Evolutionary conservation across 2,888 invertebrate genomes (phyloP), one percentile per base, ranked within the genome.

Genomic region (Eupithecia pulchellata): DNA sequence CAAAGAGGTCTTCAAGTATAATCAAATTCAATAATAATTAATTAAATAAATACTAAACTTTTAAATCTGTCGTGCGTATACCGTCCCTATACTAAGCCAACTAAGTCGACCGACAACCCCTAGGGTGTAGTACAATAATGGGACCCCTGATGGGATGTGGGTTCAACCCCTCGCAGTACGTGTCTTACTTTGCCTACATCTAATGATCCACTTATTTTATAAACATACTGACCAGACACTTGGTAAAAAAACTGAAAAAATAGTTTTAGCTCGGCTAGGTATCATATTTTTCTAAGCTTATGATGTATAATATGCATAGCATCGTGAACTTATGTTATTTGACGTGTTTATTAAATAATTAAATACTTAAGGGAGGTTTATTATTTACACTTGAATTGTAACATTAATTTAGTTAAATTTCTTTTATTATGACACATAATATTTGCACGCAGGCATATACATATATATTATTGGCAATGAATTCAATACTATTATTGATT

Each of bases 111-210:
- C 58, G 63, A 63, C 20, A 9, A 34, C 68, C 68, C 58, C 72
- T 30, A 13, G 72, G 68, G 72, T 69, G 63, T 69, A 69, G 66
- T 69, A 67, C 61, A 42, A 47, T 58, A 39, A 55, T 67, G 36
- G 36, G 72, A 66, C 8, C 68, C 64, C 67, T 42, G 64, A 60
- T 29, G 58, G 17, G 64, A 60, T 29, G 58, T 25, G 14, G 62
- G 34, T 32, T 25, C 52, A 32, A 55, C 69, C 67, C 42, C 52
- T 64, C 58, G 42, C 72, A 66, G 64, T 66, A 69, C 60, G 66
- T 64, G 52, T 72, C 34, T 34, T 20, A 2, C n/a, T 61, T 32
- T 1, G 11, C 11, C 52, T 25, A 52, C 25, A 25, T 47, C 20
- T 25, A 30, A 29, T 30, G 30, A 32, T 32, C 58, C n/a, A 27